Evolutionary conservation across 2,113 vertebrate species (phyloP).

Genomic region (Nipponia nippon): DNA sequence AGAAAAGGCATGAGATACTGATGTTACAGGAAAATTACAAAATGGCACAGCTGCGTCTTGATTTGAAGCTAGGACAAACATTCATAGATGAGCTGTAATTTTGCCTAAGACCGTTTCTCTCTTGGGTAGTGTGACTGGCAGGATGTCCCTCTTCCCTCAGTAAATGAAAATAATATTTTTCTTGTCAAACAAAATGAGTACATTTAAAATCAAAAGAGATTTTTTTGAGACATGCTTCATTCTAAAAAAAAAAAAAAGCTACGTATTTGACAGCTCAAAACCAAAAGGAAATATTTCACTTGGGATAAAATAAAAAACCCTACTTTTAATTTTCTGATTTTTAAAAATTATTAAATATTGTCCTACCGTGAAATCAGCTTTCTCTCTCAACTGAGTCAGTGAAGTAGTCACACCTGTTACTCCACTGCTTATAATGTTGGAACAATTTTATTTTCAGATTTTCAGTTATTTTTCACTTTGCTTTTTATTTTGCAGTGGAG

Average conservation of each 20-base stretch:
- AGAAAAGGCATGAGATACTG: not conserved
- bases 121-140: not conserved
- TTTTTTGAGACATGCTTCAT: not conserved
- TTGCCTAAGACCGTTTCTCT: not conserved
- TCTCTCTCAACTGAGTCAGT: not conserved
- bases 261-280: not conserved
- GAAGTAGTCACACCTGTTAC: rapidly evolving
- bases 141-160: not conserved
- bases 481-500: not conserved
- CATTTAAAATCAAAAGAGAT: not conserved
- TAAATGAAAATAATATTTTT: not conserved
- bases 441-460: not conserved
- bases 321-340: not conserved
- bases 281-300: not conserved
- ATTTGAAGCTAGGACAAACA: not conserved
- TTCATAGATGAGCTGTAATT: not conserved
- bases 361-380: not conserved
- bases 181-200: not conserved
- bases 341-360: not conserved
- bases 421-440: not conserved
- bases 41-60: not conserved
- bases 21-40: not conserved
- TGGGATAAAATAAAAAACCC: not conserved
- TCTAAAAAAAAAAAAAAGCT: not conserved
- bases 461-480: not conserved